Conservation (phyloP, 2,113 vertebrate species). For the Bothrops jararaca region DNA sequence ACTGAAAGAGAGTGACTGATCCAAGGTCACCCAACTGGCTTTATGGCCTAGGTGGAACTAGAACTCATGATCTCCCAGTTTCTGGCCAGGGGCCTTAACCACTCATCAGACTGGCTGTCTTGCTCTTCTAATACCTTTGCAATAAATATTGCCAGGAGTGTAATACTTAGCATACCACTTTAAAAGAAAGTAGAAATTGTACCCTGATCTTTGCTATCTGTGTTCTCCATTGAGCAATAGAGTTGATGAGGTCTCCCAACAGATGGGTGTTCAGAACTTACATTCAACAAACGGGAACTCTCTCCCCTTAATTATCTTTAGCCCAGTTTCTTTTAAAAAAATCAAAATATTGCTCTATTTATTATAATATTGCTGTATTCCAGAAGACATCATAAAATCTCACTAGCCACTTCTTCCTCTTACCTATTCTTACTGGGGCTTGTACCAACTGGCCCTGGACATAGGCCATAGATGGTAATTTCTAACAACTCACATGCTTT, state of each 20-base stretch:
- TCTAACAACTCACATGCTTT: not conserved
- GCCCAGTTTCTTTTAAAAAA: not conserved
- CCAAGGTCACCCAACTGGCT: not conserved
- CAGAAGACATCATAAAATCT: not conserved
- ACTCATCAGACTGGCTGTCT: not conserved
- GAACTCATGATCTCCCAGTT: not conserved
- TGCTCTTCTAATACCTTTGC: not conserved
- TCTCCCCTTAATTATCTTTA: not conserved
- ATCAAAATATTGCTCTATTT: not conserved
- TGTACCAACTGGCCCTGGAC: not conserved
- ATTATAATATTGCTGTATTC: not conserved
- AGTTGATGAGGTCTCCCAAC: not conserved
- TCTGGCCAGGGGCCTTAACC: not conserved
- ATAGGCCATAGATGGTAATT: not conserved
- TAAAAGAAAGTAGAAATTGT: constrained; percentile 1
- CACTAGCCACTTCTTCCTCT: not conserved
- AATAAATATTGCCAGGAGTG: not conserved
- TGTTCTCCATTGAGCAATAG: not conserved
- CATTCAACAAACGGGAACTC: constrained; percentile 16
- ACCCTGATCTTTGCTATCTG: not conserved
- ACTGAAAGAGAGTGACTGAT: not conserved
- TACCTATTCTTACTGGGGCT: not conserved
- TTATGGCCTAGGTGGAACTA: not conserved
- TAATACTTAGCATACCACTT: not conserved
- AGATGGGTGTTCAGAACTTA: not conserved